These are phyloP conservation scores for Siniperca chuatsi DNA, from an alignment of 2,113 vertebrate genomes.

Conservation along the genomic window DNA sequence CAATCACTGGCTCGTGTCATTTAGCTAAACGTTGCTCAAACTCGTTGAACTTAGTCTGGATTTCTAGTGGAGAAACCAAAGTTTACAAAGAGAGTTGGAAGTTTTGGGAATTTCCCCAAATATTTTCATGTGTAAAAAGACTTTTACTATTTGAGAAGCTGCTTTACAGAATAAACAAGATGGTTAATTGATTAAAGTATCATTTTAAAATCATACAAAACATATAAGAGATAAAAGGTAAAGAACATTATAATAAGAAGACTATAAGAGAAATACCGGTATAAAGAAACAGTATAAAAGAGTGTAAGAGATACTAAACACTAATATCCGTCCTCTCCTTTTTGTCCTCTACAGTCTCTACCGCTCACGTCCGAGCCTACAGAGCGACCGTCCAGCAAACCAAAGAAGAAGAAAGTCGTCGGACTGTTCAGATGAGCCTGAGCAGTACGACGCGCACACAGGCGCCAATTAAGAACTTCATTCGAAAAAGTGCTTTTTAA, in stretches of 20 bases:
- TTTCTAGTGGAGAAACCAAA: too few relatives aligned
- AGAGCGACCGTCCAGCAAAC: slow-evolving; percentile 55
- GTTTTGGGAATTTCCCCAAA: too few relatives aligned
- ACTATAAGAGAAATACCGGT: background rate
- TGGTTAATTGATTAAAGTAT: background rate
- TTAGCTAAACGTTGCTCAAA: too few relatives aligned
- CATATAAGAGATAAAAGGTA: background rate
- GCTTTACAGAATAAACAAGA: background rate
- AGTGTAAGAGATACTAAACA: background rate
- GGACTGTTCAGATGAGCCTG: slow-evolving; percentile 81
- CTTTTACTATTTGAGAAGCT: too few relatives aligned
- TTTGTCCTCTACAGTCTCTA: slow-evolving; percentile 35
- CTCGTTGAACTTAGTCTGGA: too few relatives aligned
- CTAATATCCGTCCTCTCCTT: background rate
- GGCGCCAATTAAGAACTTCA: background rate
- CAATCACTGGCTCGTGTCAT: too few relatives aligned
- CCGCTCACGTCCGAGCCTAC: background rate
- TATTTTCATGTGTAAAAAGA: too few relatives aligned
- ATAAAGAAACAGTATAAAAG: background rate
- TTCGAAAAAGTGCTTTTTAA: background rate
- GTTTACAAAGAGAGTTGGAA: too few relatives aligned
- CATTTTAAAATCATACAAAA: too few relatives aligned
- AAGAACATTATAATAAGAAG: background rate
- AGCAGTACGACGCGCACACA: slow-evolving; percentile 6
- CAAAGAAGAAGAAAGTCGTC: slow-evolving; percentile 83